Conservation (phyloP, 2,888 invertebrate genomes). For the Dorcus hopei region DNA sequence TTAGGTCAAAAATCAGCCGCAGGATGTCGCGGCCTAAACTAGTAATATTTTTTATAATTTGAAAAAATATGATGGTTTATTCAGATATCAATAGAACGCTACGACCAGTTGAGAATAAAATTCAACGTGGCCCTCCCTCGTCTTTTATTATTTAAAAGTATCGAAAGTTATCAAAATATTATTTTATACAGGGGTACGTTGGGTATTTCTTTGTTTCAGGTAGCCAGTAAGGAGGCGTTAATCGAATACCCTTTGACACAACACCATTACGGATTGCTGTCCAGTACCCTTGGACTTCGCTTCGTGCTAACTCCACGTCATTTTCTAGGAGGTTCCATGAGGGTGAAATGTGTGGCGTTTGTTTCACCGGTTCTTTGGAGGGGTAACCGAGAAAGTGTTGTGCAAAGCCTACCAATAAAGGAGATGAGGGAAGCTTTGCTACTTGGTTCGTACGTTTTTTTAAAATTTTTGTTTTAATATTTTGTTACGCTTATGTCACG, state of each 20-base stretch:
- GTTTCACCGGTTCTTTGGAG: conserved; percentile 60
- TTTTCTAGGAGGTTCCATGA: conserved; percentile 60
- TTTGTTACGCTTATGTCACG: background rate
- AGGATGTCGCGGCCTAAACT: too few species aligned
- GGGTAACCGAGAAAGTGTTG: conserved; percentile 58
- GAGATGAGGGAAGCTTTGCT: conserved; percentile 62
- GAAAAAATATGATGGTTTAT: too few species aligned
- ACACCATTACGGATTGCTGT: conserved; percentile 58
- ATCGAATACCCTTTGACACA: conserved; percentile 55
- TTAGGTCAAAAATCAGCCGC: too few species aligned
- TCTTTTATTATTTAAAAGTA: too few species aligned
- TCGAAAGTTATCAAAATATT: too few species aligned
- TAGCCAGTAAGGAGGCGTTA: conserved; percentile 51
- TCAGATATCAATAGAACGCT: too few species aligned
- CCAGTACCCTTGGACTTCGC: conserved; percentile 57
- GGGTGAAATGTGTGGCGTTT: conserved; percentile 60
- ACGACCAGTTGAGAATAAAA: too few species aligned
- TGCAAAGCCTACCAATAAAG: conserved; percentile 56
- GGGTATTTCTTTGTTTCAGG: conserved; percentile 42
- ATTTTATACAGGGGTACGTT: too few species aligned
- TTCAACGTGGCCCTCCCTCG: too few species aligned
- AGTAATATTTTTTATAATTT: too few species aligned
- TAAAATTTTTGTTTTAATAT: background rate
- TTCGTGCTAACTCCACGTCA: conserved; percentile 55
- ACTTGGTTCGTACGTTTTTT: conserved; percentile 51